A percentile compares a stretch with the other conserved stretches of the same genome.
Evolutionary conservation across 64 coral and sea anemone genomes (phyloP).

Genomic region (Stichodactyla mertensii): DNA sequence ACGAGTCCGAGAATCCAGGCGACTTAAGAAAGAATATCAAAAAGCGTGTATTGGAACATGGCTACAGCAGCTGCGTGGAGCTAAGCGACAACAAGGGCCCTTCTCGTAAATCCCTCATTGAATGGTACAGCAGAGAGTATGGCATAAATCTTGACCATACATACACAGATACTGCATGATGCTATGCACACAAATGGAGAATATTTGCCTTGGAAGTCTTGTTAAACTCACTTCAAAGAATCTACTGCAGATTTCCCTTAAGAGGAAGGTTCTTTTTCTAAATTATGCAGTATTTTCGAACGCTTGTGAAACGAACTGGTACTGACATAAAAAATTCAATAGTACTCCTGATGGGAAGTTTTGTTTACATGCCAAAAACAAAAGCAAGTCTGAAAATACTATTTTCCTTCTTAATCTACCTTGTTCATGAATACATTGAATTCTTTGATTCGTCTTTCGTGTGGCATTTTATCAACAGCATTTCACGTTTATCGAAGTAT

Average conservation of each 20-base stretch:
- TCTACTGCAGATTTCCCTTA: background rate
- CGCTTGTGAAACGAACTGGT: background rate
- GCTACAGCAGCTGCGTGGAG: background rate
- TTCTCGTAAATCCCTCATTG: background rate
- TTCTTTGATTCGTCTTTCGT: too few relatives aligned
- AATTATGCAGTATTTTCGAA: background rate
- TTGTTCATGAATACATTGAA: too few relatives aligned
- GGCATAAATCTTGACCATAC: constrained; percentile 8
- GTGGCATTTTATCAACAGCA: too few relatives aligned
- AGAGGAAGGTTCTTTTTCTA: background rate
- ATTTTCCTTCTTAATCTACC: too few relatives aligned
- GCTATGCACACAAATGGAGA: background rate
- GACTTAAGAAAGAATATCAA: constrained; percentile 4
- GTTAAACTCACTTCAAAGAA: background rate
- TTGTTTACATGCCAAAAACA: too few relatives aligned
- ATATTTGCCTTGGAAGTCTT: background rate
- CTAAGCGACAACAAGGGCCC: background rate
- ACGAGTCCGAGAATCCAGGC: background rate
- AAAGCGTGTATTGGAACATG: background rate
- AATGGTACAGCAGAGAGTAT: constrained; percentile 17
- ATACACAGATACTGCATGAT: background rate
- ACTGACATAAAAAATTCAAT: background rate
- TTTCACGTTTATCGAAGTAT: too few relatives aligned
- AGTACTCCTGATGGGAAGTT: background rate
- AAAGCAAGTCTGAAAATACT: too few relatives aligned